Base-by-base conservation (phyloP, 2,797 vertebrate genomes). In the Echiichthys vipera region DNA sequence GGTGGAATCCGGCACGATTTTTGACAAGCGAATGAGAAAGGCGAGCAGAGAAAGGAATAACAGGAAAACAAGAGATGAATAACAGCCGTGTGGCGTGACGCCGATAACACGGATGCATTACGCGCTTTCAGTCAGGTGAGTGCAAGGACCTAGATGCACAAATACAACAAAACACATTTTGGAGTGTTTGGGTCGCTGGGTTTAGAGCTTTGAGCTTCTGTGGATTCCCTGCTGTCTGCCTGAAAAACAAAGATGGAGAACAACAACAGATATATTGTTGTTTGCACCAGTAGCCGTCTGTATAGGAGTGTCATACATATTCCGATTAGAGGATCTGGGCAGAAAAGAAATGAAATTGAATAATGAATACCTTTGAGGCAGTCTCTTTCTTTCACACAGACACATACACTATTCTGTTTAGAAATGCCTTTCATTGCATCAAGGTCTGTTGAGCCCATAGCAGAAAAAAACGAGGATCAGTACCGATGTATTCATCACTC, bases 281-380 rank as follows among this genome's bases (percentile, higher is more conserved):
- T 85, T 82, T 63, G 74, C 71, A 61, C 54, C 59, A 32, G 53
- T 2, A 67, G 55, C 39, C 29, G 58, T 42, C 71, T 67, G 50
- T 73, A 72, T 36, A 42, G 74, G 59, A 9, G 55, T 65, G 71
- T 84, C 87, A 92, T 90, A 76, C 82, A 89, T 91, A 92, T 91
- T 91, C 85, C 3, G 81, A 92, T 90, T 83, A 88, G 67, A 58
- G 69, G 77, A 83, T 83, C 24, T 43, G 56, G 77, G 79, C 43
- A 74, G 71, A 88, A 65, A 79, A 83, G 57, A 83, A 87, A 85
- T 84, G 56, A 71, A 84, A 85, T 83, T 90, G 88, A 91, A 92
- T 92, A 88, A 93, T 90, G 85, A 90, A 88, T 80, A 67, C 83
- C 80, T 89, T 72, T 83, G 89, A 89, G 85, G 84, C 79, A 37